Base-by-base conservation (phyloP, 2,797 vertebrate species). In the Rachycentron canadum region DNA sequence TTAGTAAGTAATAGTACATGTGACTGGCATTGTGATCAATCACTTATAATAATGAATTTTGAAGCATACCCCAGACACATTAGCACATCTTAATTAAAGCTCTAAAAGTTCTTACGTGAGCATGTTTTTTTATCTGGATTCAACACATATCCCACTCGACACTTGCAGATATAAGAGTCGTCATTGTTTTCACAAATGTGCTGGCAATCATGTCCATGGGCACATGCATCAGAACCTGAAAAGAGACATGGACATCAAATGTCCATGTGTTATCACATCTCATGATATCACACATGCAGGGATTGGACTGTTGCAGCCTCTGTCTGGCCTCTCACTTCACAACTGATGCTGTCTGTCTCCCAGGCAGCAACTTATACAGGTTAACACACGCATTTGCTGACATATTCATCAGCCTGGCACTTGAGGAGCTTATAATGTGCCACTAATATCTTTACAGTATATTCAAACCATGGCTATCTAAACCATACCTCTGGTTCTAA, bases 41-140 rank as follows among this genome's bases (percentile, higher is more conserved):
- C 32, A 65, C 8, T 21, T 10, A 36, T 6, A 59, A 21, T 23
- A 25, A 30, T 17, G 10, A 16, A 23, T 6, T 45, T 14, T 58
- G 3, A 21, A 40, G 7, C 3, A 38, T 41, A 58, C 9, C 32
- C 7, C 5, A 32, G 13, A 25, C 26, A 49, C 10, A 49, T 43
- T 1, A 61, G 23, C 34, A 67, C 8, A 55, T 38, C 17, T 10
- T 38, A 49, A 52, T 65, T 6, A 16, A 21, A 49, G 41, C 6
- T 58, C 3, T 21, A 53, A 17, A 53, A n/a, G 38, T 67, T 76
- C 94, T 95, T 83, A 95, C 95, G 86, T 85, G 95, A 93, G 84
- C 96, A 96, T 0, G 92, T 95, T 78, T 87, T 95, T 73, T 78
- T 77, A 73, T 96, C 95, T 32, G 89, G 66, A 52, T 95, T 96